Evolutionary conservation across 2,888 invertebrate species (phyloP).

Genomic region (Papilio protenor): DNA sequence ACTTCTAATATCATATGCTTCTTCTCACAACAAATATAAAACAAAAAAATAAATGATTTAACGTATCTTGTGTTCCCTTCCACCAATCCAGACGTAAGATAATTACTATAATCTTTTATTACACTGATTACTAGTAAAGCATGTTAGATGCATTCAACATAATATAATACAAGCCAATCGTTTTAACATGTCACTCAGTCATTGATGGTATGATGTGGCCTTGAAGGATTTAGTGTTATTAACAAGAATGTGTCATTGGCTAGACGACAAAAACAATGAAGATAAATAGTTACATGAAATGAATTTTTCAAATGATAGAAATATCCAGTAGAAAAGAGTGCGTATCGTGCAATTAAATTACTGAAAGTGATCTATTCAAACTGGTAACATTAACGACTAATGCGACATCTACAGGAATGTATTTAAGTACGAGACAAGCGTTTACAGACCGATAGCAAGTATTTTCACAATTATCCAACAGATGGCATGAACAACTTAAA

Average conservation of each 20-base stretch:
- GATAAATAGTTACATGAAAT: background rate
- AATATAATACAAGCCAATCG: background rate
- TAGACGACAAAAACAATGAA: background rate
- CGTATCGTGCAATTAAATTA: background rate
- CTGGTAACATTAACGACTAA: background rate
- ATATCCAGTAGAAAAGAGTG: background rate
- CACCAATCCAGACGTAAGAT: too few species aligned
- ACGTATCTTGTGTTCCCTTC: too few species aligned
- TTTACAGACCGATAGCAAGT: background rate
- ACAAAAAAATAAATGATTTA: too few species aligned
- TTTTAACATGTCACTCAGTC: background rate
- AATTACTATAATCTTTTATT: background rate
- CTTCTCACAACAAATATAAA: too few species aligned
- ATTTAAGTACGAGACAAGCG: constrained; percentile 6
- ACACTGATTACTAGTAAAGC: background rate
- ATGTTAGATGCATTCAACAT: background rate
- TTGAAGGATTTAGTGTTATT: too few species aligned
- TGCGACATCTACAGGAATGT: constrained; percentile 33
- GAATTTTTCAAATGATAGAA: background rate
- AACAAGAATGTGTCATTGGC: too few species aligned
- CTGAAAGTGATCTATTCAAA: background rate
- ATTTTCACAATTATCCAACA: constrained; percentile 31
- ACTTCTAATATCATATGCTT: too few species aligned
- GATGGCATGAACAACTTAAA: constrained; percentile 28
- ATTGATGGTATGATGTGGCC: background rate